phyloP scores from a whole-genome alignment of 1,140 invertebrate species.

The Antheraea pernyi region DNA sequence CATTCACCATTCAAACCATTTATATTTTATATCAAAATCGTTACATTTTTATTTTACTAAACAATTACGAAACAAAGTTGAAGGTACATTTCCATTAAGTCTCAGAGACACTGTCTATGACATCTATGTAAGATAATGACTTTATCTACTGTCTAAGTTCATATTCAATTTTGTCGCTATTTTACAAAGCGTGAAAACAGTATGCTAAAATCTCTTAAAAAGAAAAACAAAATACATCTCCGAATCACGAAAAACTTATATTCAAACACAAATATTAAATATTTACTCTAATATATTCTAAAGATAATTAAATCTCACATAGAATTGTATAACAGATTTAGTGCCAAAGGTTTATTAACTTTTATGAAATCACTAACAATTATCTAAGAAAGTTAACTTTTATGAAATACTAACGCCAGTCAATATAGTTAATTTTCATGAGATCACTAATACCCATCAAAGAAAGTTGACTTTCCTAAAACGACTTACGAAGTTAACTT shows the following conservation, averaged over 20 bases:
- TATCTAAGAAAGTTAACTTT: too few relatives aligned
- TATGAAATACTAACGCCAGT: too few relatives aligned
- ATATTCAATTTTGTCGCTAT: neutral
- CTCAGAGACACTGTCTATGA: conserved; percentile 11
- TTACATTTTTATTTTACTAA: conserved; percentile 6
- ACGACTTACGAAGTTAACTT: too few relatives aligned
- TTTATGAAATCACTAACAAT: too few relatives aligned
- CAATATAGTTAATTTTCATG: too few relatives aligned
- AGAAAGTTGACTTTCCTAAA: too few relatives aligned
- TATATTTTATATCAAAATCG: conserved; percentile 8
- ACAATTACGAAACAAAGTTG: neutral
- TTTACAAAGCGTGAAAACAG: neutral
- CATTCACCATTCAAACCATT: conserved; percentile 7
- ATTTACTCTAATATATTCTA: neutral
- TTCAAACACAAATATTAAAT: conserved; percentile 1
- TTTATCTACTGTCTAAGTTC: conserved; percentile 9
- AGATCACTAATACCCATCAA: too few relatives aligned
- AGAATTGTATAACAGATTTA: neutral
- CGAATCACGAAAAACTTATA: conserved; percentile 5
- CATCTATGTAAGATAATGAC: conserved; percentile 10
- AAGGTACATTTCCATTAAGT: neutral
- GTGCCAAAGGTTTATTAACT: too few relatives aligned
- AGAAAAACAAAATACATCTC: neutral
- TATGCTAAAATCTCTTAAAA: conserved; percentile 2
- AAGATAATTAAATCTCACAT: neutral